These are phyloP conservation scores for Galemys pyrenaicus DNA, from an alignment of 2,113 vertebrate species.

Conservation along the genomic window DNA sequence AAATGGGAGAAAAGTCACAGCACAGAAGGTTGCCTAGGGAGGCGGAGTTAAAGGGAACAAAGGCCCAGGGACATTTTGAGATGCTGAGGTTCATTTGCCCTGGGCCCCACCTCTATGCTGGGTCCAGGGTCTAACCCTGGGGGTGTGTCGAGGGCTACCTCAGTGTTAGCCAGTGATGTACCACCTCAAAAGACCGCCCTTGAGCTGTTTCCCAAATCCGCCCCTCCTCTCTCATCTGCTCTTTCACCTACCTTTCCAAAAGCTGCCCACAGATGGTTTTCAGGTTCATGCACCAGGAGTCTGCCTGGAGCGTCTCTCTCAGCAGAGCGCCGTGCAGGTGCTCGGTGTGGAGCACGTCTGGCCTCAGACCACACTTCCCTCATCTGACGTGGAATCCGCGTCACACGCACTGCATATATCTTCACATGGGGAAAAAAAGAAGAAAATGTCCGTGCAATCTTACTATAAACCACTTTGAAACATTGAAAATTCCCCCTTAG, in stretches of 20 bases:
- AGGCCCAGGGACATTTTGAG: background rate
- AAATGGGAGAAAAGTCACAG: constrained; percentile 22
- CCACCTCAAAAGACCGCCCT: constrained; percentile 7
- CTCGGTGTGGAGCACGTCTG: background rate
- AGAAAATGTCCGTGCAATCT: constrained; percentile 19
- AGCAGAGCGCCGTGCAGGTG: background rate
- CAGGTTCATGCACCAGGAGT: constrained; percentile 36
- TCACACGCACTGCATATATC: constrained; percentile 42
- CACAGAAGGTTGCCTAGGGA: background rate
- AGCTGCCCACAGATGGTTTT: constrained; percentile 30
- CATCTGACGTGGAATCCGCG: constrained; percentile 27
- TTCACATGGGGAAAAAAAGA: background rate
- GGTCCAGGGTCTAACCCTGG: background rate
- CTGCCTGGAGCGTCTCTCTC: background rate
- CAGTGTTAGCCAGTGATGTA: constrained; percentile 14
- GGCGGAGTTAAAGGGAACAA: constrained; percentile 17
- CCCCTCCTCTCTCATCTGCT: background rate
- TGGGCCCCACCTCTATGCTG: background rate
- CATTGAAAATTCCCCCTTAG: constrained; percentile 53
- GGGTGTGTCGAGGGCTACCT: background rate
- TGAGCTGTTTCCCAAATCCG: constrained; percentile 52
- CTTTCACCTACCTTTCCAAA: constrained; percentile 44
- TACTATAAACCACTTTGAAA: constrained; percentile 69
- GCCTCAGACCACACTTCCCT: background rate
- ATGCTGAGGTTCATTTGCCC: constrained; percentile 17